Evolutionary conservation across 2,888 invertebrate genomes (phyloP), one percentile per base, ranked within the genome.

Genomic region (Desoria tigrina): DNA sequence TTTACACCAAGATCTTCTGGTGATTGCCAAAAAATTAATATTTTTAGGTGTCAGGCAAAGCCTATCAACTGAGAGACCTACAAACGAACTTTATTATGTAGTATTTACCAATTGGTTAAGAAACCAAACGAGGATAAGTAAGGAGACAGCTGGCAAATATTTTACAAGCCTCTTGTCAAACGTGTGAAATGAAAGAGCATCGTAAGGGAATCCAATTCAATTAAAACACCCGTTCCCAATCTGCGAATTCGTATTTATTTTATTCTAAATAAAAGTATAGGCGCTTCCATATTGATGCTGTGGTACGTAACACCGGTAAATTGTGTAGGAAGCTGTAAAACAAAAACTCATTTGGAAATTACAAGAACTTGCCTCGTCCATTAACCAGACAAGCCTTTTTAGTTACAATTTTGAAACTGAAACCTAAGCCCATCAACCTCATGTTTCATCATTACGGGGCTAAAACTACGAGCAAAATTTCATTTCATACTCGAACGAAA

Each of bases 281-380:
- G n/a, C n/a, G n/a, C n/a, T n/a, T n/a, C n/a, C n/a, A n/a, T n/a
- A n/a, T n/a, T n/a, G n/a, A n/a, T n/a, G n/a, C n/a, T n/a, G n/a
- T n/a, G n/a, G 3, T 14, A 51, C 51, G 51, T 51, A 51, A 51
- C 24, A 51, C 51, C 51, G 51, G 51, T 51, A 26, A 51, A 26
- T 23, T 51, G 51, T 21, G 51, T 51, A 51, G 51, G 51, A 51
- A 51, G 51, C 14, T 24, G 51, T 51, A 51, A 51, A 51, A 51
- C 51, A 51, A 51, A 45, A 51, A 51, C 51, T 51, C 51, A 51
- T 51, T 51, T 51, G 51, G 51, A 14, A n/a, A 24, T 26, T 24
- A 51, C 51, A 51, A 23, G 51, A 51, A 51, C n/a, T 45, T 18
- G 45, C 16, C 16, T 45, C 6, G n/a, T 45, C 21, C 21, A 45